These are phyloP conservation scores for Platycercus adscitus DNA, from an alignment of 2,113 vertebrate genomes.

Conservation along the genomic window DNA sequence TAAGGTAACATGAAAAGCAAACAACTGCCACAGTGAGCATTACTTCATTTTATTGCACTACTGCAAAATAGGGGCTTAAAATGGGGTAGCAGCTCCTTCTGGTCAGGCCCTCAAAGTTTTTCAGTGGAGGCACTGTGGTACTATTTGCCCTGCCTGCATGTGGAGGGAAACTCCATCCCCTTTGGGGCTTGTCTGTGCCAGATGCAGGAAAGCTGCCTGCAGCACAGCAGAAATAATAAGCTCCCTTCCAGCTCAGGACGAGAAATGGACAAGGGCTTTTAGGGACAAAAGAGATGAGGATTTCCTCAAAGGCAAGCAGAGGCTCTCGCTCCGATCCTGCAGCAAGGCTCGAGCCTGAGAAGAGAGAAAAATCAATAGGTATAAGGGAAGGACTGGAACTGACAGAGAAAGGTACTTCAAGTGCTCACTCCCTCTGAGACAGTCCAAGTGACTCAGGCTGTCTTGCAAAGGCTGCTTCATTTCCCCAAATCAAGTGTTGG, in stretches of 20 bases:
- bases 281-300: background rate
- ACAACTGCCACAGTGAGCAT: background rate
- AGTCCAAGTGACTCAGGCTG: background rate
- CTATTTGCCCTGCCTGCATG: rapidly evolving
- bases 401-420: background rate
- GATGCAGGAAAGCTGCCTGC: background rate
- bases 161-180: background rate
- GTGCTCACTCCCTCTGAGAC: background rate
- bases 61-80: background rate
- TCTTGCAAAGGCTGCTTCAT: background rate
- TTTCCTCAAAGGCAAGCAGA: conserved; percentile 15
- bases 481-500: background rate
- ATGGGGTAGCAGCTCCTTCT: background rate
- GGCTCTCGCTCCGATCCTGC: background rate
- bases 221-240: background rate
- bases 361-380: background rate
- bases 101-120: background rate
- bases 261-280: background rate
- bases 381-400: background rate
- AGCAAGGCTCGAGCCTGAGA: background rate
- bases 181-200: background rate
- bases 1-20: background rate
- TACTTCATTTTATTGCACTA: background rate
- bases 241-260: background rate
- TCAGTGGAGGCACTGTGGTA: background rate